Conservation (phyloP, 2,113 vertebrate species). For the Lethenteron camtschaticum region DNA sequence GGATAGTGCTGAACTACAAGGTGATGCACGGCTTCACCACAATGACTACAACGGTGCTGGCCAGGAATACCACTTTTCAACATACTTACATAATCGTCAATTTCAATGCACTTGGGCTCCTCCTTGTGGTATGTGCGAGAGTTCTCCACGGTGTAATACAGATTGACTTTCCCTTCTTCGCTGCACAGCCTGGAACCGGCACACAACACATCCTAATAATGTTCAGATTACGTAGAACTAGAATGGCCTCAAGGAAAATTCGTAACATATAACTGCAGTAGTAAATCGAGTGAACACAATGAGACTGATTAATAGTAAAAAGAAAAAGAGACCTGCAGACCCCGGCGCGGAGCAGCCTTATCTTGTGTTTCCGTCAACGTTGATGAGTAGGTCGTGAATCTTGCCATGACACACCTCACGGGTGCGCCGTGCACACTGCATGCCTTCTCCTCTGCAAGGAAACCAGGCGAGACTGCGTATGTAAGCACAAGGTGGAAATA, state of each 20-base stretch:
- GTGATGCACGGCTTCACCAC: not conserved
- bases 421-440: conserved; percentile 50
- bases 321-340: conserved; percentile 26
- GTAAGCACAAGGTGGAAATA: no score
- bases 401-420: conserved; percentile 33
- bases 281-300: not conserved
- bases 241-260: not conserved
- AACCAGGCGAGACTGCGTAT: not conserved
- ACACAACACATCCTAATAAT: not conserved
- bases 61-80: not conserved
- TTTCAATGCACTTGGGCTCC: conserved; percentile 52
- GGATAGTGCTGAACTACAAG: not conserved
- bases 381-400: conserved; percentile 20
- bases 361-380: conserved; percentile 36
- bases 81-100: conserved; percentile 34
- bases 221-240: not conserved
- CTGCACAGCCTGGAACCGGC: conserved; percentile 35
- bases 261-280: not conserved
- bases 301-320: not conserved
- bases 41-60: not conserved
- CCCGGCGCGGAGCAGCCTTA: conserved; percentile 44
- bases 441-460: conserved; percentile 28
- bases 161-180: conserved; percentile 38
- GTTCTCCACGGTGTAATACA: conserved; percentile 65
- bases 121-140: conserved; percentile 79